phyloP scores from a whole-genome alignment of 1,140 invertebrate species.

The Camponotus floridanus region DNA sequence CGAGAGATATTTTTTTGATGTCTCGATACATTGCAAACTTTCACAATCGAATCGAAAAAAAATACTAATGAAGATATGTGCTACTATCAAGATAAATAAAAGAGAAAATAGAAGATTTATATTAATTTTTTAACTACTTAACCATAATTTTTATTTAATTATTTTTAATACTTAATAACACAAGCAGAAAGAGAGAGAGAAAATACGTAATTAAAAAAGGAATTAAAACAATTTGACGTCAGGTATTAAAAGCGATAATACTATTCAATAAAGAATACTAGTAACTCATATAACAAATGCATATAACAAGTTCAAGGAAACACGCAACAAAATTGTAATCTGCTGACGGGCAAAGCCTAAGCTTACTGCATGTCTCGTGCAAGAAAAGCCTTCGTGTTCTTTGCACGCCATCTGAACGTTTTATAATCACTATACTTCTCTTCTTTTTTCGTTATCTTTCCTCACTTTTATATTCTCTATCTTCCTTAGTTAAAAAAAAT shows the following conservation, averaged over 20 bases:
- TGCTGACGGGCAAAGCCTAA: slow-evolving; percentile 74
- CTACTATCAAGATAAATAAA: background rate
- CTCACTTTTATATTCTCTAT: slow-evolving; percentile 36
- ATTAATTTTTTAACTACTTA: background rate
- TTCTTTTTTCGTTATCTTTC: slow-evolving; percentile 35
- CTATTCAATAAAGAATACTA: slow-evolving; percentile 75
- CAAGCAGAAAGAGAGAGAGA: too few species aligned
- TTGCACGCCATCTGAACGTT: slow-evolving; percentile 82
- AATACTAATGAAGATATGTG: background rate
- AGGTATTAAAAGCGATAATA: slow-evolving; percentile 80
- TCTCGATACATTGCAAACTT: background rate
- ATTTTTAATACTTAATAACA: background rate
- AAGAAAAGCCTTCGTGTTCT: slow-evolving; percentile 74
- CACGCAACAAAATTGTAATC: slow-evolving; percentile 82
- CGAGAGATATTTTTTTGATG: background rate
- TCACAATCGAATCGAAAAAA: background rate
- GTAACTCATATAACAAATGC: slow-evolving; percentile 78
- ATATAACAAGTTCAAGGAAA: slow-evolving; percentile 72
- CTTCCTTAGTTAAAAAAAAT: slow-evolving; percentile 77
- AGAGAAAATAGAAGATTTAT: slow-evolving; percentile 11
- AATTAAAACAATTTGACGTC: background rate
- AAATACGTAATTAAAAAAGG: background rate
- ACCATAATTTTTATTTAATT: background rate
- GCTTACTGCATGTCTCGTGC: slow-evolving; percentile 76
- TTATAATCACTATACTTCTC: slow-evolving; percentile 78